Conservation (phyloP, 2,888 invertebrate species). For the Latrodectus hesperus region DNA sequence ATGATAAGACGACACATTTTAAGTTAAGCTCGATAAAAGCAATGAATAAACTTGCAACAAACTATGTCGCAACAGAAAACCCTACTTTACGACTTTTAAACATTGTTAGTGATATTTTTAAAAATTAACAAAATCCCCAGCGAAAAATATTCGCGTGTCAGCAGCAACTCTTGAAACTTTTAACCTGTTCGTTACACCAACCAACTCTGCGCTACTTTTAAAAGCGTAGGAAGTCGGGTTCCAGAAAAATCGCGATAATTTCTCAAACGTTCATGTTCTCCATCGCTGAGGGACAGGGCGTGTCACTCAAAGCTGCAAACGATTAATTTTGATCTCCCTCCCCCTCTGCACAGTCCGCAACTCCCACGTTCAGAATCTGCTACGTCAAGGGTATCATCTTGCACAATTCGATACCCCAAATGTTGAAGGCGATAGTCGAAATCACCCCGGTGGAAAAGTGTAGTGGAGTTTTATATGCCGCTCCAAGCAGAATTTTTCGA, state of each 20-base stretch:
- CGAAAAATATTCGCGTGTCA: no score
- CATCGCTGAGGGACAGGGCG: conserved; percentile 28
- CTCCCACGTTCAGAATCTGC: background rate
- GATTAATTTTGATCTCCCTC: conserved; percentile 36
- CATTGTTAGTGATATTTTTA: no score
- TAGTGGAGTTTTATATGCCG: background rate
- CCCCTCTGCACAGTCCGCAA: background rate
- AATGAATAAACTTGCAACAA: no score
- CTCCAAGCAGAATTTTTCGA: conserved; percentile 9
- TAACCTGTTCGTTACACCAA: no score
- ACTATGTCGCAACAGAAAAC: no score
- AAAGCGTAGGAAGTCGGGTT: background rate
- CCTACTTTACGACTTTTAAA: no score
- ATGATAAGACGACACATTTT: no score
- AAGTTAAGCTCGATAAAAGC: no score
- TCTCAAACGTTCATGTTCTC: background rate
- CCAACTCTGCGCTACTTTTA: background rate
- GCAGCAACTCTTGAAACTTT: no score
- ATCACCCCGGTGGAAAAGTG: conserved; percentile 5
- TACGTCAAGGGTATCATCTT: conserved; percentile 6
- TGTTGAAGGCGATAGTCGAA: conserved; percentile 6
- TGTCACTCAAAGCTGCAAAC: conserved; percentile 50
- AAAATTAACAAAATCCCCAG: no score
- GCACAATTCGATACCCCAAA: background rate
- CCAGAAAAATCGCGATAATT: background rate